phyloP scores from a whole-genome alignment of 1,140 invertebrate genomes.

The Galleria mellonella region DNA sequence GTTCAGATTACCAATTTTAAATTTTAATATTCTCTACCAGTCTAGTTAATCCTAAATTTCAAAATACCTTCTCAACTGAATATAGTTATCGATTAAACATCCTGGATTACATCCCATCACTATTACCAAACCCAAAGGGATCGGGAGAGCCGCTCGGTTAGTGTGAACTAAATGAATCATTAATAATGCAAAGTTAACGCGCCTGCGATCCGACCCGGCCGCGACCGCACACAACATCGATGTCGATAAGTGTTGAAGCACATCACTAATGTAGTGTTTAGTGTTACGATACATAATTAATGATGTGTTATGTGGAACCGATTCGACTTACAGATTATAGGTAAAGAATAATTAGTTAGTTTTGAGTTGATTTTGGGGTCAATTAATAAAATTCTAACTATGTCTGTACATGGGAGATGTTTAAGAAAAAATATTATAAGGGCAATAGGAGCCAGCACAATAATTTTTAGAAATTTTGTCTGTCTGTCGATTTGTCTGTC shows the following conservation, averaged over 20 bases:
- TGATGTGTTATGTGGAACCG: conserved; percentile 1
- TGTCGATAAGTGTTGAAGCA: conserved; percentile 21
- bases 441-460: too few relatives aligned
- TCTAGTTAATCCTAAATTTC: too few relatives aligned
- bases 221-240: conserved; percentile 37
- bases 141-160: conserved; percentile 58
- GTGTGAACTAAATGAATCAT: conserved; percentile 73
- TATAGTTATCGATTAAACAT: conserved; percentile 18
- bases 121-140: conserved; percentile 52
- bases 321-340: background rate
- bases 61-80: too few relatives aligned
- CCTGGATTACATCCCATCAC: conserved; percentile 17
- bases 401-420: too few relatives aligned
- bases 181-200: conserved; percentile 69
- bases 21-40: too few relatives aligned
- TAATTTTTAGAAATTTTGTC: too few relatives aligned
- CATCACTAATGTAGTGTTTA: conserved; percentile 10
- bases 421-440: too few relatives aligned
- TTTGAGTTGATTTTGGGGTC: too few relatives aligned
- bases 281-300: background rate
- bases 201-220: conserved; percentile 20
- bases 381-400: too few relatives aligned
- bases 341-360: background rate
- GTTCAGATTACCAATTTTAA: too few relatives aligned
- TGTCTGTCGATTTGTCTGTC: too few relatives aligned